A percentile compares a stretch with the other conserved stretches of the same genome.
phyloP scores from a whole-genome alignment of 2,888 invertebrate genomes.

The Apamea sordens region DNA sequence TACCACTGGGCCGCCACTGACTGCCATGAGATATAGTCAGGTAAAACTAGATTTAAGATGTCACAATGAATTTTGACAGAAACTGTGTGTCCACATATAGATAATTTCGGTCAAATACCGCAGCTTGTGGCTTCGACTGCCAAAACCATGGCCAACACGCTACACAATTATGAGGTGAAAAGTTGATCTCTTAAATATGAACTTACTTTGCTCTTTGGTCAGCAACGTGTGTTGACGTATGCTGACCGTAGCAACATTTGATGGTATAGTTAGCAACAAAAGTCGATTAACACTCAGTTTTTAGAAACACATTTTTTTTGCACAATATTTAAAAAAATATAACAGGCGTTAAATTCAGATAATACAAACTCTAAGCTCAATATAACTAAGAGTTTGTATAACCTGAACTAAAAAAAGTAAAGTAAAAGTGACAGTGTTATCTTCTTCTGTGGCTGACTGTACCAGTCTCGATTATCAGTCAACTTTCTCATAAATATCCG shows the following conservation, averaged over 20 bases:
- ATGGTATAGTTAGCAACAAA: too few species aligned
- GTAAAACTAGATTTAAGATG: too few species aligned
- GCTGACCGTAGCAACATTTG: too few species aligned
- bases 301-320: too few species aligned
- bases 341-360: not conserved
- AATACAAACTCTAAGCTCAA: not conserved
- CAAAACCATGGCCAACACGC: too few species aligned
- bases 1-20: too few species aligned
- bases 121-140: too few species aligned
- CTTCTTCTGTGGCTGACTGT: not conserved
- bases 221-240: not conserved
- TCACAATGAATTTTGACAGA: too few species aligned
- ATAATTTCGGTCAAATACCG: too few species aligned
- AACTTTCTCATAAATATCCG: not conserved
- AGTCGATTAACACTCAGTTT: not conserved
- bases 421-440: not conserved
- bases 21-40: too few species aligned
- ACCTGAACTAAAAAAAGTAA: not conserved
- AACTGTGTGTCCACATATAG: too few species aligned
- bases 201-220: not conserved
- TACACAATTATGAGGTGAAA: not conserved
- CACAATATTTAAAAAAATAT: not conserved
- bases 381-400: not conserved
- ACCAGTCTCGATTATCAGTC: not conserved
- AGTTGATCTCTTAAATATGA: too few species aligned